These are phyloP conservation scores for Rutilus rutilus DNA, from an alignment of 2,113 vertebrate species.

Conservation along the genomic window DNA sequence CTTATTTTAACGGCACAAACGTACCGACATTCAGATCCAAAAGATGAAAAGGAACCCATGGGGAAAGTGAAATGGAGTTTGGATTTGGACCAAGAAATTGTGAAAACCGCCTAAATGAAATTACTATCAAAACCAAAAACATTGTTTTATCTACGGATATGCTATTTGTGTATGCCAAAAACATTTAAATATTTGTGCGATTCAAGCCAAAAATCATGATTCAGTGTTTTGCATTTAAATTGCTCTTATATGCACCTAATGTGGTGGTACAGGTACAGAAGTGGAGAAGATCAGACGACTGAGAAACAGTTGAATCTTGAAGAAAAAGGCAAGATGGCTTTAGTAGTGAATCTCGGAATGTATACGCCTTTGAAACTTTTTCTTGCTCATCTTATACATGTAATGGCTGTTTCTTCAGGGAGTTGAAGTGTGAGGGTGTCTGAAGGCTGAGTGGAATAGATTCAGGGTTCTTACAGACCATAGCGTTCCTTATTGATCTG, in stretches of 20 bases:
- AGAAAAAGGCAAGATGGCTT: constrained; percentile 16
- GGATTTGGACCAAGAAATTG: not conserved
- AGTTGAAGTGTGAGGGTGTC: not conserved
- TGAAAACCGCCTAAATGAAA: not conserved
- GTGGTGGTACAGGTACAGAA: not conserved
- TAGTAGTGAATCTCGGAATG: not conserved
- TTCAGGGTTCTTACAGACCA: not conserved
- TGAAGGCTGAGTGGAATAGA: constrained; percentile 12
- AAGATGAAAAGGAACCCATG: not conserved
- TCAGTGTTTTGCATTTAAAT: constrained; percentile 8
- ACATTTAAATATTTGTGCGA: not conserved
- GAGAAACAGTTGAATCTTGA: not conserved
- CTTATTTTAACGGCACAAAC: not conserved
- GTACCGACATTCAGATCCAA: not conserved
- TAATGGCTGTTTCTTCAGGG: not conserved
- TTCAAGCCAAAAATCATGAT: not conserved
- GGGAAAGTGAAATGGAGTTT: not conserved
- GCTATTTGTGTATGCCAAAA: not conserved
- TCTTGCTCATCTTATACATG: not conserved
- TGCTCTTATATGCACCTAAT: not conserved
- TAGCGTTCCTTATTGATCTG: constrained; percentile 20
- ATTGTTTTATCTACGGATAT: not conserved
- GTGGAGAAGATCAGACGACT: not conserved
- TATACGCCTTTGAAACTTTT: not conserved
- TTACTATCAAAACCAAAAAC: not conserved